phyloP scores from a whole-genome alignment of 1,140 invertebrate genomes.

The Calephelis nemesis region DNA sequence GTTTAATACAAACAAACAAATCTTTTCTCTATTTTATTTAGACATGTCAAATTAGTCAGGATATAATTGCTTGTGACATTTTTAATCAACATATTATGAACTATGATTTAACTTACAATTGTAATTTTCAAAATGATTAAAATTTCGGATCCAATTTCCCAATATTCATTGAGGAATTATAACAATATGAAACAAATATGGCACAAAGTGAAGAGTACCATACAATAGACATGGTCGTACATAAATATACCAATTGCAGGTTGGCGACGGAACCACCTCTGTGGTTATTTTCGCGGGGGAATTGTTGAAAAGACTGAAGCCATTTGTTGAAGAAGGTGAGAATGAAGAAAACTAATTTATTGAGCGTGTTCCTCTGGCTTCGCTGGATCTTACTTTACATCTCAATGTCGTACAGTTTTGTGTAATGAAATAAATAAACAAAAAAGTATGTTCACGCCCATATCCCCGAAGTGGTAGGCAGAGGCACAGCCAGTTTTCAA shows the following conservation, averaged over 20 bases:
- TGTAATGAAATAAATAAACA: no score
- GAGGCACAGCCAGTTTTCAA: no score
- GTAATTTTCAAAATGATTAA: slow-evolving; percentile 43
- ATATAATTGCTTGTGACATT: no score
- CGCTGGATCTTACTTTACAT: no score
- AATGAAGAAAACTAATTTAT: slow-evolving; percentile 40
- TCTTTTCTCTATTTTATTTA: no score
- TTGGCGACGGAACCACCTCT: slow-evolving; percentile 98
- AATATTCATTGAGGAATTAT: slow-evolving; percentile 42
- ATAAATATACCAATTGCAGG: slow-evolving; percentile 78
- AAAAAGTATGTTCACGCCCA: no score
- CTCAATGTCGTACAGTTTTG: no score
- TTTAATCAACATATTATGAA: no score
- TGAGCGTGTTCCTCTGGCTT: not conserved
- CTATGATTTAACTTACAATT: no score
- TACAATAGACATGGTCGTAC: not conserved
- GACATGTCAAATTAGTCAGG: no score
- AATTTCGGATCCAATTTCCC: slow-evolving; percentile 63
- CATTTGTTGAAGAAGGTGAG: slow-evolving; percentile 94
- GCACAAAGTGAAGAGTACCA: not conserved
- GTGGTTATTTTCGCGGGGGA: slow-evolving; percentile 97
- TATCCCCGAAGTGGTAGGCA: no score
- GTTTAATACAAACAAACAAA: no score
- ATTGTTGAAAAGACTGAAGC: slow-evolving; percentile 96
- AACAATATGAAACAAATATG: slow-evolving; percentile 32